Evolutionary conservation across 2,113 vertebrate genomes (phyloP).

Genomic region (Melanerpes formicivorus): DNA sequence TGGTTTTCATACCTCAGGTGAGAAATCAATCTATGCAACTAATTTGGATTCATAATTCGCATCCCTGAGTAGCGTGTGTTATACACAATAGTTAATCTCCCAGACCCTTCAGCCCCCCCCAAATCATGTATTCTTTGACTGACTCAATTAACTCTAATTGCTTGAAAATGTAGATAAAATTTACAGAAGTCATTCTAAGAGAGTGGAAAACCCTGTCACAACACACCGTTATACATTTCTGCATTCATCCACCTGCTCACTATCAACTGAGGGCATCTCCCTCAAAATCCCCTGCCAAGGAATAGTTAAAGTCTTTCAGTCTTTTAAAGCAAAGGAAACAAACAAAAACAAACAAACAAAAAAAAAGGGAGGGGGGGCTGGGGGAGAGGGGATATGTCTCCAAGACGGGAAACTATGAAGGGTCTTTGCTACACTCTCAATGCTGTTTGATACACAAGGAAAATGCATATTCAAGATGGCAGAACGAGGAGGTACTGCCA

Average conservation of each 20-base stretch:
- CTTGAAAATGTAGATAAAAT: background rate
- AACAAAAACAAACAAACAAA: too few species aligned
- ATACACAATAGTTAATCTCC: background rate
- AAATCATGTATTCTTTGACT: background rate
- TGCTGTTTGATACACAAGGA: background rate
- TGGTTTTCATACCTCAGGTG: background rate
- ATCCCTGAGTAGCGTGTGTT: background rate
- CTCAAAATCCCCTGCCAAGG: background rate
- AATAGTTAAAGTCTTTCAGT: background rate
- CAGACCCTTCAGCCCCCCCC: background rate
- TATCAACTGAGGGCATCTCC: too few species aligned
- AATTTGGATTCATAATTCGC: background rate
- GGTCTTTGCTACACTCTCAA: rapidly evolving
- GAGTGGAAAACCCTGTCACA: background rate
- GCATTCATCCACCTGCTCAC: background rate
- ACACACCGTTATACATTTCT: background rate
- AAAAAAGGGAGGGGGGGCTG: too few species aligned
- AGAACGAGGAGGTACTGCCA: background rate
- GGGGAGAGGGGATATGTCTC: rapidly evolving
- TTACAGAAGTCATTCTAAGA: background rate
- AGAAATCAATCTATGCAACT: background rate
- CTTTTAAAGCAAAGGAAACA: background rate
- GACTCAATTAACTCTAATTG: background rate
- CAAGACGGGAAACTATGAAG: background rate
- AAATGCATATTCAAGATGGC: background rate